Base-by-base conservation (phyloP, 1,140 invertebrate species). In the Micrasema minimum region DNA sequence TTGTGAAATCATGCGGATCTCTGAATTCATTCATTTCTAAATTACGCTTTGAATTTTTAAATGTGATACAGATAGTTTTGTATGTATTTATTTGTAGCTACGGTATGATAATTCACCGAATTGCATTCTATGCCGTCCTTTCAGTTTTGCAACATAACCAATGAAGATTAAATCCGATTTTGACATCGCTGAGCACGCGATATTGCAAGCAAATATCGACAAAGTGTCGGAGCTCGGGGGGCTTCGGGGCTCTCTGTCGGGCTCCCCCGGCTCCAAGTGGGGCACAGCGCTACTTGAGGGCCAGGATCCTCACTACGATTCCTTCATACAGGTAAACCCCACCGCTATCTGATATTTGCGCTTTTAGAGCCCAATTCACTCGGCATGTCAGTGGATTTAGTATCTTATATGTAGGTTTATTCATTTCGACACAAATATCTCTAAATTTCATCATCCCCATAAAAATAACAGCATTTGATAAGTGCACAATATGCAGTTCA, bases 111-210 rank as follows among this genome's bases (percentile, higher is more conserved):
- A 59, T 43, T 41, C 7, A 38, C 31, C 35, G 35, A 38, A 12
- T 59, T 59, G 55, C 55, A 41, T 59, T 71, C 11, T 72, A 37
- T 59, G 35, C 55, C 55, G 55, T 48, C 41, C 43, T 75, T 75
- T 74, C 66, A 75, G 73, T 71, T 69, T 67, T 61, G 57, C 53
- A 64, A 62, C 55, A 57, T 66, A 62, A 72, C 74, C 57, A 75
- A 75, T 75, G 74, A 75, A 72, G 74, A 75, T 75, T 75, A 75
- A 75, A 72, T 72, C 73, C 26, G 70, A 72, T 23, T 72, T 75
- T 43, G 74, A 72, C 53, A 75, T 72, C 67, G 67, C 74, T 45
- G 74, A 75, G 50, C 70, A 72, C 71, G 74, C 74, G 67, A 75
- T 75, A 62, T 55, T 72, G 68, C 74, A 75, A 68, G 65, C 66